Conservation (phyloP, 1,140 invertebrate species). For the Drosophila ironensis region DNA sequence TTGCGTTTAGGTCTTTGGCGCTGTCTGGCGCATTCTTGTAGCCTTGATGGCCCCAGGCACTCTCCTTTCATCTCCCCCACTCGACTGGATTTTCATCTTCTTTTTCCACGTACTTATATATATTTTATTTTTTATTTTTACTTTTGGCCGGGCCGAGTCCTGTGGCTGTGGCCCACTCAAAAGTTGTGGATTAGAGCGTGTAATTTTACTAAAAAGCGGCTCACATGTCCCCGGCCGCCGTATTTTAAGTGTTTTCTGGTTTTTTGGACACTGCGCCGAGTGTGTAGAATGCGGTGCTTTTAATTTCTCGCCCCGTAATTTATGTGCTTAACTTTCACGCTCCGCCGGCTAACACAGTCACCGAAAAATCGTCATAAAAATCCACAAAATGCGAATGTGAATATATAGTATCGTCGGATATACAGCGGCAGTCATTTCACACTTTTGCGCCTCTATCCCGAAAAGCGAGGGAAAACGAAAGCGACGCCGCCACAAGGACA, state of each 20-base stretch:
- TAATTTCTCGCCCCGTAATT: conserved; percentile 69
- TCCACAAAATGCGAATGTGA: conserved; percentile 12
- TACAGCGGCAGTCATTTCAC: conserved; percentile 53
- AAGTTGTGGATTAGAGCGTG: conserved; percentile 76
- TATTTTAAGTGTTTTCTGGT: conserved; percentile 64
- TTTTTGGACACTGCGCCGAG: conserved; percentile 46
- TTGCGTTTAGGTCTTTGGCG: conserved; percentile 61
- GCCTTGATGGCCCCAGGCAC: conserved; percentile 60
- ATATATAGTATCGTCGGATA: background rate
- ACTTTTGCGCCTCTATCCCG: conserved; percentile 64
- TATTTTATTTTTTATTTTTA: conserved; percentile 6
- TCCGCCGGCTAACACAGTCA: conserved; percentile 48
- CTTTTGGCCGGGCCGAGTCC: background rate
- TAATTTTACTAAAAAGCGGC: conserved; percentile 69
- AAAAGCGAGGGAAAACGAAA: conserved; percentile 67
- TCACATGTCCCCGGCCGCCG: conserved; percentile 26
- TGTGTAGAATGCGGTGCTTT: conserved; percentile 61
- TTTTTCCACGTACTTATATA: conserved; percentile 6
- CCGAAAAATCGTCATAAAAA: conserved; percentile 72
- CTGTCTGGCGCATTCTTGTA: conserved; percentile 62
- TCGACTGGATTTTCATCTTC: conserved; percentile 21
- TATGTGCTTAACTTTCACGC: conserved; percentile 76
- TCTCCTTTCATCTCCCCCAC: conserved; percentile 65
- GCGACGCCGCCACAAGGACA: conserved; percentile 37
- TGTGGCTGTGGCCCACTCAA: conserved; percentile 43